Base-by-base conservation (phyloP, 2,888 invertebrate genomes). In the Pogonocherus hispidulus region DNA sequence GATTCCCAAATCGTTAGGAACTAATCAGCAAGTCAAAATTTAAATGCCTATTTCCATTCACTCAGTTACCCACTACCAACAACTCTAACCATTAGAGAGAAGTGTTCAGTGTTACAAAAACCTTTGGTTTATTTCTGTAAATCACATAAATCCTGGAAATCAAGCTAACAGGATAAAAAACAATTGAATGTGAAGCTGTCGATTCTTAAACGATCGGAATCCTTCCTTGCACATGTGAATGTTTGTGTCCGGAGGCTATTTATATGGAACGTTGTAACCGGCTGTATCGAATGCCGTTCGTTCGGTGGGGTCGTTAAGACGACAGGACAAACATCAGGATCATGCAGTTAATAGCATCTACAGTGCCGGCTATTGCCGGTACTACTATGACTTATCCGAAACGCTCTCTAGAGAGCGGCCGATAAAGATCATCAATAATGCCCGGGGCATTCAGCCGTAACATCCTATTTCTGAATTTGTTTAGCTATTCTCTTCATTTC, bases 401-500 rank as follows among this genome's bases (percentile, higher is more conserved):
- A 78, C 70, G 73, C 73, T 75, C 80, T 76, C 79, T 63, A 49
- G 79, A 74, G 80, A 72, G 68, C 56, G 37, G 55, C 70, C 74
- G 80, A 80, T 80, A 80, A 79, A 78, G 77, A 79, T 80, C 80
- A 72, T 72, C 78, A 77, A 78, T 80, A 79, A 80, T 79, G 75
- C 74, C 75, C 67, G 69, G 71, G 75, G 73, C 70, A 74, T 72
- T 72, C 73, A 74, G 69, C 68, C 59, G 67, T 65, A 55, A 64
- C 70, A 74, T 65, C 71, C 73, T 68, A 73, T 69, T 70, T 71
- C 69, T 46, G 69, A 74, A 77, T 75, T 75, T 75, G 73, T 75
- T 75, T 72, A 64, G 70, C 68, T 55, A 69, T 69, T 71, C 52
- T 65, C 55, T 56, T 59, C 41, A 47, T 59, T 57, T 41, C 47